Evolutionary conservation across 1,140 invertebrate species (phyloP), one percentile per base, ranked within the genome.

Genomic region (Nylanderia fulva): DNA sequence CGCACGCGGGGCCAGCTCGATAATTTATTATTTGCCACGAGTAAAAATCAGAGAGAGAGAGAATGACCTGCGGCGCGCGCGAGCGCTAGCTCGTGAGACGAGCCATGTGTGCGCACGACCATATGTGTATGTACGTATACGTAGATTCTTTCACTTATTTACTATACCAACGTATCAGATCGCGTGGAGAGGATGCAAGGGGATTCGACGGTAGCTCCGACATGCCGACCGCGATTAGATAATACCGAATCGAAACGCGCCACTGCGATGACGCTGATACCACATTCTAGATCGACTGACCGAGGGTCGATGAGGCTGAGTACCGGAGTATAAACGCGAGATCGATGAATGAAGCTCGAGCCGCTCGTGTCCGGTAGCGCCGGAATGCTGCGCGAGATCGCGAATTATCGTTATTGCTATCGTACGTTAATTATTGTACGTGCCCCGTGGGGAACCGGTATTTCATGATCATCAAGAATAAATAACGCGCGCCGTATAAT

Each of bases 21-120:
- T 90, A 90, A 90, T 90, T 90, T 90, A 90, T 90, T 88, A 90
- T 90, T 90, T 90, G 86, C 88, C 86, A 84, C 89, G 84, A 90
- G 77, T 90, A 90, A 90, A 90, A 90, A 90, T 90, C 85, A 29
- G 56, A 82, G 85, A 66, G 85, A 66, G 77, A 82, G 77, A 82
- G 87, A 90, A 90, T 88, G 85, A 90, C 72, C 79, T 48, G 79
- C 79, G 85, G 85, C 75, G 71, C 71, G 80, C 79, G 75, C 69
- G 54, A 27, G 33, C 36, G 52, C 45, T 61, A 33, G 33, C 29
- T 39, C 76, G 24, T 29, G 29, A n/a, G 29, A 56, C 21, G 45
- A 58, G 33, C 52, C 21, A 21, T 24, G 61, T 63, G 24, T n/a
- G n/a, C n/a, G n/a, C n/a, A 15, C 15, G 39, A 24, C 7, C 39